Percentiles rank a stretch among this genome's conserved stretches.
Evolutionary conservation across 2,888 invertebrate genomes (phyloP).

Genomic region (Parnassius smintheus): DNA sequence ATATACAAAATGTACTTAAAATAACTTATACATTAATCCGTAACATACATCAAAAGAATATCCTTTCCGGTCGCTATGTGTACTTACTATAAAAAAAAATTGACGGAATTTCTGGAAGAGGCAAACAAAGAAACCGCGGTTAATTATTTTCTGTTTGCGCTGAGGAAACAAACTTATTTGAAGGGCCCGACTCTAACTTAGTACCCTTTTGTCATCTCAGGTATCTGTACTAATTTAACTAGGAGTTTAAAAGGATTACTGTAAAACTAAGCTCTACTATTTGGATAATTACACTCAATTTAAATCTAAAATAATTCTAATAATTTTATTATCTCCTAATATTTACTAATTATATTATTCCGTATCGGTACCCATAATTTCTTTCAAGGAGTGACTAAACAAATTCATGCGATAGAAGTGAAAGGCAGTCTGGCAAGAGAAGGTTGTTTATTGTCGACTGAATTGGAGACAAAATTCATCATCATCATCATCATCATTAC

Average conservation of each 20-base stretch:
- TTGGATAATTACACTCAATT: background rate
- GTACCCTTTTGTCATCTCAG: slow-evolving; percentile 47
- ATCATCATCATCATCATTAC: too few relatives aligned
- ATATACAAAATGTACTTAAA: slow-evolving; percentile 1
- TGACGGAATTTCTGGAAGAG: slow-evolving; percentile 62
- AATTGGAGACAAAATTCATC: too few relatives aligned
- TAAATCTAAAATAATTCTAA: too few relatives aligned
- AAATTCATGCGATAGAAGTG: too few relatives aligned
- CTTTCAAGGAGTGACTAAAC: too few relatives aligned
- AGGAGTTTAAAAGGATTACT: background rate
- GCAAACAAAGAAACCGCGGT: slow-evolving; percentile 64
- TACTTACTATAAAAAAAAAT: slow-evolving; percentile 25
- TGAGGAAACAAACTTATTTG: slow-evolving; percentile 58
- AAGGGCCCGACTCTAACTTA: slow-evolving; percentile 48
- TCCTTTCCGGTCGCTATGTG: slow-evolving; percentile 29
- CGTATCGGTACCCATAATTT: too few relatives aligned
- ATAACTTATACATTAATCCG: slow-evolving; percentile 13
- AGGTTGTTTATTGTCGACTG: too few relatives aligned
- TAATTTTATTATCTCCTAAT: too few relatives aligned
- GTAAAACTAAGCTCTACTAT: background rate
- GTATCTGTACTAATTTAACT: slow-evolving; percentile 31
- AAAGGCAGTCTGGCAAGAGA: too few relatives aligned
- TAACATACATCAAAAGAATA: slow-evolving; percentile 25
- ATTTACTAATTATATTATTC: too few relatives aligned
- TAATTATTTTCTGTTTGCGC: slow-evolving; percentile 67